Base-by-base conservation (phyloP, 2,113 vertebrate species). In the Phoxinus phoxinus region DNA sequence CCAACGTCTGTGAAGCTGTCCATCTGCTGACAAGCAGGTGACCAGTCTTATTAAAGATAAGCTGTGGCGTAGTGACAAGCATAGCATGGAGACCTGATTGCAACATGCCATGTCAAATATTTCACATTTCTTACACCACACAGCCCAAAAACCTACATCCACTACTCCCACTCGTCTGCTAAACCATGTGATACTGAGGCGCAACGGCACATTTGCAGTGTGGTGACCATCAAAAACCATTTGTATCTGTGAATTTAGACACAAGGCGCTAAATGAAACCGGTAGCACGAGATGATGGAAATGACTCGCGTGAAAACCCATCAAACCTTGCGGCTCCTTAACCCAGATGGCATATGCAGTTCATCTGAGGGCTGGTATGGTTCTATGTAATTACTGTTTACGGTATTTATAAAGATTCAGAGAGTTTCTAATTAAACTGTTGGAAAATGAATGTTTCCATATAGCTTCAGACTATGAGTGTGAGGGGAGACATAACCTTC, bases 361-460 rank as follows among this genome's bases (percentile, higher is more conserved):
- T 83, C 81, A 72, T 79, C 61, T 86, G 56, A 67, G 35, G 17
- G 74, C 82, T 58, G 81, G 44, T 79, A 88, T 21, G 75, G 75
- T 27, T 51, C 67, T 37, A 71, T 41, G 30, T 86, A 88, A 88
- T 86, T 84, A 86, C 69, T 86, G 53, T 86, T 84, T 88, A 69
- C 48, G 58, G 51, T 7, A 69, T 23, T n/a, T n/a, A 53, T 67
- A 81, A 58, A 85, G 74, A 86, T 77, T 63, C 44, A 77, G 17
- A 58, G 73, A 83, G 69, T 73, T 87, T 87, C 44, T 85, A 82
- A 81, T 82, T 71, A 83, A 85, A 85, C 61, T 79, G 84, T 78
- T 83, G 41, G 44, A 44, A 83, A 85, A 85, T 85, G 56, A 67
- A 59, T 83, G 73, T 76, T 83, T 76, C 67, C 25, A 75, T 69